phyloP scores from a whole-genome alignment of 2,888 invertebrate species.

The Fissipunctia ypsillon region DNA sequence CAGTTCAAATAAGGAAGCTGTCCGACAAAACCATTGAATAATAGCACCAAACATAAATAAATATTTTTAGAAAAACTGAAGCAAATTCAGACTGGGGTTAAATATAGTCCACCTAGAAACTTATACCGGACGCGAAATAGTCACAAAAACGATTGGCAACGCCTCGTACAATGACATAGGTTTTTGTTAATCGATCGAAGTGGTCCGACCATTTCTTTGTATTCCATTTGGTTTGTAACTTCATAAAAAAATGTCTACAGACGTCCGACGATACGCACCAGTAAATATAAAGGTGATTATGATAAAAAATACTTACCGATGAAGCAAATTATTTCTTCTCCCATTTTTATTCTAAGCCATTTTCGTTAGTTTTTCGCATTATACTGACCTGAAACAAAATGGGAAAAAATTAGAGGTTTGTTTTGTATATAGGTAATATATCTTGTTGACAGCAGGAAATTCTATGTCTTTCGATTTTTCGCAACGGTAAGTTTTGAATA shows the following conservation, averaged over 20 bases:
- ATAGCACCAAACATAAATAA: not conserved
- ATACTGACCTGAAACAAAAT: conserved; percentile 73
- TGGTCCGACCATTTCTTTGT: conserved; percentile 63
- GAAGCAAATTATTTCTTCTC: conserved; percentile 42
- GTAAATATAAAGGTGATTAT: conserved; percentile 58
- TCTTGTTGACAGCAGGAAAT: not conserved
- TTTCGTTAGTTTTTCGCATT: conserved; percentile 57
- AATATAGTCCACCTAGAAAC: conserved; percentile 34
- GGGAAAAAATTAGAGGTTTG: conserved; percentile 27
- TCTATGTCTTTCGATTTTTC: not conserved
- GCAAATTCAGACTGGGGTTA: conserved; percentile 32
- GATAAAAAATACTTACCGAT: conserved; percentile 67
- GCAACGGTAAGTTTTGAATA: too few species aligned
- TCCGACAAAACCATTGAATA: not conserved
- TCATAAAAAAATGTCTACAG: conserved; percentile 62
- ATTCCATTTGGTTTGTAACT: conserved; percentile 61
- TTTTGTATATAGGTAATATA: conserved; percentile 19
- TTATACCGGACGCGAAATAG: conserved; percentile 48
- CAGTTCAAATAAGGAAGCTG: conserved; percentile 4
- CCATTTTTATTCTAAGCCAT: conserved; percentile 32
- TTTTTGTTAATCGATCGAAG: conserved; percentile 68
- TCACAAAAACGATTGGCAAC: conserved; percentile 58
- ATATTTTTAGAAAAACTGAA: conserved; percentile 31
- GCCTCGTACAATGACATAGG: conserved; percentile 63
- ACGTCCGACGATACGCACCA: conserved; percentile 62